These are phyloP conservation scores for Laterallus jamaicensis DNA, from an alignment of 2,113 vertebrate species.

Conservation along the genomic window DNA sequence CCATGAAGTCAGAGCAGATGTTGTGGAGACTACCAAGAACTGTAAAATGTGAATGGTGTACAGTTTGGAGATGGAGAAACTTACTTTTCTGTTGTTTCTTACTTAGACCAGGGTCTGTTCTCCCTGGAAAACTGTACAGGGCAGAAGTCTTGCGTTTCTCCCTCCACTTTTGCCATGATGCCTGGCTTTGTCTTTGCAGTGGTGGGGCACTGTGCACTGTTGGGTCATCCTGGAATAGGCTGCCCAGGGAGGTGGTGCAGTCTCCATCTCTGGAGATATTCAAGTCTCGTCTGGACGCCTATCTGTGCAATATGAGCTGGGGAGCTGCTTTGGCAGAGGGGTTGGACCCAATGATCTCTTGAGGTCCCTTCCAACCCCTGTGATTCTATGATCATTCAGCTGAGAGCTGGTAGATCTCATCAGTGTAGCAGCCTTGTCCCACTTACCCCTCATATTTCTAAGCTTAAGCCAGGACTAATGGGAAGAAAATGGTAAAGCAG, in stretches of 20 bases:
- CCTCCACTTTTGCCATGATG: rapidly evolving
- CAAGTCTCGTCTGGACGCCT: too few species aligned
- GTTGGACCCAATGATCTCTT: too few species aligned
- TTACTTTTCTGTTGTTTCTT: background rate
- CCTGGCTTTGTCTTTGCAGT: background rate
- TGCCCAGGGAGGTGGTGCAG: too few species aligned
- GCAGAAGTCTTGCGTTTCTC: background rate
- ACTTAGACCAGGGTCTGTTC: background rate
- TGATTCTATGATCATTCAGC: background rate
- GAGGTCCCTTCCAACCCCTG: too few species aligned
- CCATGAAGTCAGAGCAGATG: background rate
- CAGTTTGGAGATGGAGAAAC: background rate
- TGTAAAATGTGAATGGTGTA: background rate
- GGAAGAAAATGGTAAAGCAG: background rate
- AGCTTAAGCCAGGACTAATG: background rate
- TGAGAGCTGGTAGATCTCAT: background rate
- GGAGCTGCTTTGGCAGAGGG: too few species aligned
- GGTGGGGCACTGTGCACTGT: background rate
- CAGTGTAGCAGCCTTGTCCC: background rate
- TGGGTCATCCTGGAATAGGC: too few species aligned
- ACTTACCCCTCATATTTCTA: background rate
- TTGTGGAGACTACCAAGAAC: background rate
- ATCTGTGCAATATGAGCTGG: too few species aligned
- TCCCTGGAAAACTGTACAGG: background rate
- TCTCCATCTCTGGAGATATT: too few species aligned